Evolutionary conservation across 2,113 vertebrate genomes (phyloP).

Genomic region (Numida meleagris): DNA sequence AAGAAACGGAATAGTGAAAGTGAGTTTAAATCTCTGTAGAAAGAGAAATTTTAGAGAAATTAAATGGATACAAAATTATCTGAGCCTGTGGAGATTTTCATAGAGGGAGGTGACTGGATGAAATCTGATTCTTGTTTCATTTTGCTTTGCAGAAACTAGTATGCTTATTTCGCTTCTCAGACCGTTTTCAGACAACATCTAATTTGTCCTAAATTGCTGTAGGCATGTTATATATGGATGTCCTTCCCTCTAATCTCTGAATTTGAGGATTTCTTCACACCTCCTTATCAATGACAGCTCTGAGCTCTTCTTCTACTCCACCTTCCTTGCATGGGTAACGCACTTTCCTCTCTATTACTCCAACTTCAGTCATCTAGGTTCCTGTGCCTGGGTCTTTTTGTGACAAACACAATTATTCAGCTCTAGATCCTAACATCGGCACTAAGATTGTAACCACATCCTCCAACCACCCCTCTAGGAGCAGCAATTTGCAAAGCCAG

Average conservation of each 20-base stretch:
- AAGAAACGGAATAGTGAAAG: background rate
- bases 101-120: background rate
- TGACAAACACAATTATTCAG: background rate
- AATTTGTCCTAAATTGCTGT: background rate
- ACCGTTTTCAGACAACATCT: background rate
- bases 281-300: background rate
- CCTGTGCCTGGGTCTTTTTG: fast-evolving
- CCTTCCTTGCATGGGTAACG: background rate
- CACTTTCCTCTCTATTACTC: background rate
- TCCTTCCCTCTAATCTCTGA: background rate
- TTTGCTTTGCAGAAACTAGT: background rate
- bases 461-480: background rate
- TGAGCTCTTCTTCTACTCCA: background rate
- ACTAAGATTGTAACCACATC: background rate
- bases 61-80: background rate
- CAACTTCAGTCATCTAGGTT: background rate
- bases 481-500: background rate
- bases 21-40: background rate
- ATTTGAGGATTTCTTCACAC: background rate
- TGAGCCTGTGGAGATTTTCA: background rate
- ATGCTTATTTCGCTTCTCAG: background rate
- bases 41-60: background rate
- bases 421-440: background rate
- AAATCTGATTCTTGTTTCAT: background rate
- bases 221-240: background rate